These are phyloP conservation scores for Mustelus asterias DNA, from an alignment of 2,113 vertebrate genomes.

Conservation along the genomic window DNA sequence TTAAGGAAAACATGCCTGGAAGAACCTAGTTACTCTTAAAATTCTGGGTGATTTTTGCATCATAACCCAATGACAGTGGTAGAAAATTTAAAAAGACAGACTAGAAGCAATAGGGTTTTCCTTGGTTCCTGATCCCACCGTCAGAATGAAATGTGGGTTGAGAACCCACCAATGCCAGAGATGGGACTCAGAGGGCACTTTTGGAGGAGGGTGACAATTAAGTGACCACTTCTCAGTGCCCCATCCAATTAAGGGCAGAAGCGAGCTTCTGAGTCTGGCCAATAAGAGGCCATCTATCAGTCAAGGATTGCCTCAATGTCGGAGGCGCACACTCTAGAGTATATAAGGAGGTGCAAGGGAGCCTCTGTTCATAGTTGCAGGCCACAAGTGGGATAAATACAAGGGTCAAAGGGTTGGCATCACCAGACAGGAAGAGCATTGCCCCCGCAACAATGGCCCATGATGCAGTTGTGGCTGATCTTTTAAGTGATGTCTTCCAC, in stretches of 20 bases:
- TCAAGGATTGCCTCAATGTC: neutral
- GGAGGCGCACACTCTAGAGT: neutral
- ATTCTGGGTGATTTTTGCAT: neutral
- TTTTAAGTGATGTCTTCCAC: neutral
- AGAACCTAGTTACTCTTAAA: neutral
- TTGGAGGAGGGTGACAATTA: neutral
- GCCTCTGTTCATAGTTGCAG: neutral
- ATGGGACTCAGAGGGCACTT: neutral
- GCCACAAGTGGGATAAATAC: neutral
- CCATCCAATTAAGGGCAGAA: neutral
- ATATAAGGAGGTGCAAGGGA: neutral
- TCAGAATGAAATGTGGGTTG: neutral
- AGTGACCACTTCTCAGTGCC: neutral
- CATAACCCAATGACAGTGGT: neutral
- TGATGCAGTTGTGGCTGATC: neutral
- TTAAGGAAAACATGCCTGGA: neutral
- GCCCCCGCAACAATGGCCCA: neutral
- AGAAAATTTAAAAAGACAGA: neutral
- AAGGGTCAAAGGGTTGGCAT: neutral
- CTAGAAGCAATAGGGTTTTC: neutral
- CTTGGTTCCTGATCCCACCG: neutral
- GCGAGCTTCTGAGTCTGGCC: no score
- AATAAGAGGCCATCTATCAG: no score
- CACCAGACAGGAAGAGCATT: neutral
- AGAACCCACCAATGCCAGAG: neutral